These are phyloP conservation scores for Neopipo cinnamomea DNA, from an alignment of 2,113 vertebrate genomes.

Conservation along the genomic window DNA sequence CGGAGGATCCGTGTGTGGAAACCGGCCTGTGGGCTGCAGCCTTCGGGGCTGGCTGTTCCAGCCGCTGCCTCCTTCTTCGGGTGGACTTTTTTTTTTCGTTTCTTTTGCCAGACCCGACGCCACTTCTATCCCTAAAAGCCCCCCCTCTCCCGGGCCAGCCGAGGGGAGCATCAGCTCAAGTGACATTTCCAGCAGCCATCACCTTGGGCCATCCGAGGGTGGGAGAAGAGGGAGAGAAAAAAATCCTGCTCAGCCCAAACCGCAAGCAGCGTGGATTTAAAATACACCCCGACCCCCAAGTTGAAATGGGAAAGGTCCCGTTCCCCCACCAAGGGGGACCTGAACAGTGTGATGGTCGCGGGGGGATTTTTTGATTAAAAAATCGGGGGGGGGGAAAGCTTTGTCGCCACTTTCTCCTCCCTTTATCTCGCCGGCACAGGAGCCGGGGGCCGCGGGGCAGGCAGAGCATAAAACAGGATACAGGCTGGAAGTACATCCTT, in stretches of 20 bases:
- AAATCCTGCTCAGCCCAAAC: background rate
- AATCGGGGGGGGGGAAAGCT: fast-evolving
- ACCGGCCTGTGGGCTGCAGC: background rate
- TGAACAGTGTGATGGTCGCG: background rate
- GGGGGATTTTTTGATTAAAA: background rate
- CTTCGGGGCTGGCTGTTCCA: background rate
- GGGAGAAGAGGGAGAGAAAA: background rate
- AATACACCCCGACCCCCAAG: background rate
- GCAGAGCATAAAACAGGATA: slow-evolving; percentile 12
- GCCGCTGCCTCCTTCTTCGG: background rate
- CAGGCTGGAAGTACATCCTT: slow-evolving; percentile 48
- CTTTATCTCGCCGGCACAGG: background rate
- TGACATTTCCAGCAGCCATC: background rate
- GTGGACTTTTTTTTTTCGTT: background rate
- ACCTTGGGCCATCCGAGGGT: background rate
- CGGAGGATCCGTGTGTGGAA: background rate
- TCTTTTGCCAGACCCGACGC: background rate
- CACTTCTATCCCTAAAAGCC: background rate
- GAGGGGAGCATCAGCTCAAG: background rate
- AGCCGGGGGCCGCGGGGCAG: background rate
- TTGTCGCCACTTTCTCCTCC: background rate
- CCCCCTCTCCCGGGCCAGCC: background rate
- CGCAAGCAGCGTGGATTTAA: background rate
- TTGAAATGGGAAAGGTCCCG: background rate
- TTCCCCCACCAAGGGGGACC: fast-evolving